Evolutionary conservation across 2,113 vertebrate species (phyloP).

Genomic region (Elgaria multicarinata): DNA sequence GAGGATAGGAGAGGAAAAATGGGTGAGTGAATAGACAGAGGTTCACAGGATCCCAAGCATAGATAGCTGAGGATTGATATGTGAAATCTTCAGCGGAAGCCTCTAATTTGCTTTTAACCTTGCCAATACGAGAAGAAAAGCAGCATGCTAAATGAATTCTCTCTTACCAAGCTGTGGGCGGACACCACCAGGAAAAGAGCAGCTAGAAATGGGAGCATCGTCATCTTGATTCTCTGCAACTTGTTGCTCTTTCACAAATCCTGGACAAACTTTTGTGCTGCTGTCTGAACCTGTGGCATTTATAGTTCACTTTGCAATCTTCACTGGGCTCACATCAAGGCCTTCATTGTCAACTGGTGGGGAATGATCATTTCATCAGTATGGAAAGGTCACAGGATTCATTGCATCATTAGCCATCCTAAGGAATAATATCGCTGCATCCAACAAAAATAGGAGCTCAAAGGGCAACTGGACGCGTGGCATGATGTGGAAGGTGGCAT

Average conservation of each 20-base stretch:
- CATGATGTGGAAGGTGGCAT: background rate
- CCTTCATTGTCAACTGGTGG: background rate
- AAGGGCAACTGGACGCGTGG: background rate
- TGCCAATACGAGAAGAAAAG: background rate
- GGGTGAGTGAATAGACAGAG: background rate
- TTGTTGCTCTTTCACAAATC: background rate
- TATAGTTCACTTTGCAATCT: background rate
- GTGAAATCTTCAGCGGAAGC: background rate
- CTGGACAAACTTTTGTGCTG: background rate
- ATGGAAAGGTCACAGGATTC: background rate
- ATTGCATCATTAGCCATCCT: background rate
- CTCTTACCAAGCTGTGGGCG: background rate
- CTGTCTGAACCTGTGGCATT: background rate
- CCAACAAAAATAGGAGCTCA: background rate
- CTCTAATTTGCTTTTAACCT: background rate
- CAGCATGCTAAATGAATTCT: background rate
- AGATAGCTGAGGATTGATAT: background rate
- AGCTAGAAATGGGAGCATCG: background rate
- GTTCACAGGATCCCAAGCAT: background rate
- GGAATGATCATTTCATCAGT: background rate
- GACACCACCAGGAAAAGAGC: background rate
- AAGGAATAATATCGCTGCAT: background rate
- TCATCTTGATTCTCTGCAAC: background rate
- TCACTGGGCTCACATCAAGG: background rate
- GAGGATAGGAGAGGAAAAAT: background rate